Evolutionary conservation across 2,113 vertebrate species (phyloP).

Genomic region (Phycodurus eques): DNA sequence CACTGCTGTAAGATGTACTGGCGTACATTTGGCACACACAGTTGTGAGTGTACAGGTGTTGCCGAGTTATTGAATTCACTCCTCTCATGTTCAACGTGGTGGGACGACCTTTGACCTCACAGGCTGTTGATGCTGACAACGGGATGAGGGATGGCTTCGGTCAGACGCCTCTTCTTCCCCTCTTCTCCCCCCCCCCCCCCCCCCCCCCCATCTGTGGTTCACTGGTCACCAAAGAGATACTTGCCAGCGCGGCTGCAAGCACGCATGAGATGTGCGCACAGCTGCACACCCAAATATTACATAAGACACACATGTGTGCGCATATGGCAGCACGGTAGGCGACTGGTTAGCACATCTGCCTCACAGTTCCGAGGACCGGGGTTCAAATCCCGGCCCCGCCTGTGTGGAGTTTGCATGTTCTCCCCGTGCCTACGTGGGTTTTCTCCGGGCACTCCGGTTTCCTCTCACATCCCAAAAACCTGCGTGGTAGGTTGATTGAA

Average conservation of each 20-base stretch:
- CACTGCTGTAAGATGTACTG: background rate
- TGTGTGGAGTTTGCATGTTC: too few relatives aligned
- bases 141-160: constrained; percentile 60
- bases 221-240: constrained; percentile 51
- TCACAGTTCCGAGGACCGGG: too few relatives aligned
- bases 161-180: constrained; percentile 55
- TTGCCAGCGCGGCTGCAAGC: constrained; percentile 11
- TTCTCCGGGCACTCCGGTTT: too few relatives aligned
- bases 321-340: too few relatives aligned
- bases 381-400: too few relatives aligned
- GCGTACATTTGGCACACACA: constrained; percentile 19
- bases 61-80: constrained; percentile 48
- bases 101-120: constrained; percentile 60
- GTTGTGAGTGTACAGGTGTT: constrained; percentile 42
- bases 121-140: constrained; percentile 60
- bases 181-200: constrained; percentile 16
- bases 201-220: constrained; percentile 40
- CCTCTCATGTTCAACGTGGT: constrained; percentile 51
- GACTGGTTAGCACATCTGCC: too few relatives aligned
- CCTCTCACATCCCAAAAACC: too few relatives aligned
- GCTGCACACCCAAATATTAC: constrained; percentile 19
- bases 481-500: too few relatives aligned
- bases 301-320: too few relatives aligned
- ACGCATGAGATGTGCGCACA: background rate
- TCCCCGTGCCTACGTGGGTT: too few relatives aligned